phyloP scores from a whole-genome alignment of 2,797 vertebrate species.

The Enteromius radiatus region DNA sequence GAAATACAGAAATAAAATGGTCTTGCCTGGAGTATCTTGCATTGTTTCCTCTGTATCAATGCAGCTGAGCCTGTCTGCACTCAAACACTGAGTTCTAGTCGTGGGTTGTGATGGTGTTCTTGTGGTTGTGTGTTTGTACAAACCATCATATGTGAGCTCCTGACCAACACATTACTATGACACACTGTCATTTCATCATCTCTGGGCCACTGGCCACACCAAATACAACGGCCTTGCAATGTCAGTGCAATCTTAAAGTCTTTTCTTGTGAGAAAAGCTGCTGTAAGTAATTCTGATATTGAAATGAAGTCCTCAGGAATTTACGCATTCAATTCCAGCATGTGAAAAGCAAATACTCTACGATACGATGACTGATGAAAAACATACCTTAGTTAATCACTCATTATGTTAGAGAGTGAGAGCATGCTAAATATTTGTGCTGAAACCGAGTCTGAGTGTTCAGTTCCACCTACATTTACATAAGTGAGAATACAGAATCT shows the following conservation, averaged over 20 bases:
- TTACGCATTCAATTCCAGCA: neutral
- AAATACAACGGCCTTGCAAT: neutral
- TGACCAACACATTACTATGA: conserved; percentile 3
- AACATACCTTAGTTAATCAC: conserved; percentile 23
- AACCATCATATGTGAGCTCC: neutral
- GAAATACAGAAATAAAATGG: neutral
- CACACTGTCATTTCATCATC: neutral
- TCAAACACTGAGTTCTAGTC: neutral
- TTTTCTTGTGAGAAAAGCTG: neutral
- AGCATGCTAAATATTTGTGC: neutral
- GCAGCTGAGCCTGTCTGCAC: neutral
- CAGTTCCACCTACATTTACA: conserved; percentile 2
- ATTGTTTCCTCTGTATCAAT: neutral
- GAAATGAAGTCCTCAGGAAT: neutral
- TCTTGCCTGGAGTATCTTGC: neutral
- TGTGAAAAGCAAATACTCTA: conserved; percentile 7
- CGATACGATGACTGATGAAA: conserved; percentile 23
- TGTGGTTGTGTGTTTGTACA: neutral
- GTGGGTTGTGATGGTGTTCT: neutral
- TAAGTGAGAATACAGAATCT: neutral
- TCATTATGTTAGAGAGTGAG: neutral
- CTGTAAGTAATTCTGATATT: neutral
- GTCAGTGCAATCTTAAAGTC: neutral
- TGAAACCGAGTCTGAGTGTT: conserved; percentile 18
- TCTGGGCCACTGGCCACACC: neutral